A percentile compares a stretch with the other conserved stretches of the same genome.
Conservation (phyloP, 2,797 vertebrate species). For the Epinephelus coioides region DNA sequence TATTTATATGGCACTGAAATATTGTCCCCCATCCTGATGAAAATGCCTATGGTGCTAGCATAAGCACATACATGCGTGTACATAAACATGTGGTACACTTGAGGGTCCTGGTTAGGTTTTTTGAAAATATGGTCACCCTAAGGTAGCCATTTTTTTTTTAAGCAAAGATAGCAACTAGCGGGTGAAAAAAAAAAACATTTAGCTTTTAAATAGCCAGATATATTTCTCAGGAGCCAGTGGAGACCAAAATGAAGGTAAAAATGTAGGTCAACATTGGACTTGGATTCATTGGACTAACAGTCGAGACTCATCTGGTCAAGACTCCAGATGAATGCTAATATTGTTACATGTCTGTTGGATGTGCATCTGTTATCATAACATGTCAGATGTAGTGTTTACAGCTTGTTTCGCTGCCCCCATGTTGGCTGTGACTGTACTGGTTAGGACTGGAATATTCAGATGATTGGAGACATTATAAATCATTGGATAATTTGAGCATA, state of each 20-base stretch:
- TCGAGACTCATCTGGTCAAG: not conserved
- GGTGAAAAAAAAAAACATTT: not conserved
- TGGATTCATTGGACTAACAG: not conserved
- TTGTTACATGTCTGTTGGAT: not conserved
- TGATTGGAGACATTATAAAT: not conserved
- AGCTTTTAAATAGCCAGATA: not conserved
- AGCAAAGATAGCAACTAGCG: not conserved
- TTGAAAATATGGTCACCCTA: too few relatives aligned
- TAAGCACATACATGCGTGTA: too few relatives aligned
- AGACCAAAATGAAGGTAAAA: not conserved
- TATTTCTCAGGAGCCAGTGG: not conserved
- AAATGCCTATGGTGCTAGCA: too few relatives aligned
- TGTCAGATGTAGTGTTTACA: not conserved
- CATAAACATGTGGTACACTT: too few relatives aligned
- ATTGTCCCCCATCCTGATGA: too few relatives aligned
- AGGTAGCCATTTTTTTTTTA: not conserved
- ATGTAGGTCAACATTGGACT: not conserved
- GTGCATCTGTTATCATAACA: not conserved
- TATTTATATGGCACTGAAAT: too few relatives aligned
- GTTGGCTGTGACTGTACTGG: not conserved
- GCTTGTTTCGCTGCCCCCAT: not conserved
- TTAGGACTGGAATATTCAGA: not conserved
- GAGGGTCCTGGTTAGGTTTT: too few relatives aligned
- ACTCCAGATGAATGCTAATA: not conserved
- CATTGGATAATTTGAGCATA: not conserved